Conservation (phyloP, 2,113 vertebrate genomes). For the Cryptotis parvus region DNA sequence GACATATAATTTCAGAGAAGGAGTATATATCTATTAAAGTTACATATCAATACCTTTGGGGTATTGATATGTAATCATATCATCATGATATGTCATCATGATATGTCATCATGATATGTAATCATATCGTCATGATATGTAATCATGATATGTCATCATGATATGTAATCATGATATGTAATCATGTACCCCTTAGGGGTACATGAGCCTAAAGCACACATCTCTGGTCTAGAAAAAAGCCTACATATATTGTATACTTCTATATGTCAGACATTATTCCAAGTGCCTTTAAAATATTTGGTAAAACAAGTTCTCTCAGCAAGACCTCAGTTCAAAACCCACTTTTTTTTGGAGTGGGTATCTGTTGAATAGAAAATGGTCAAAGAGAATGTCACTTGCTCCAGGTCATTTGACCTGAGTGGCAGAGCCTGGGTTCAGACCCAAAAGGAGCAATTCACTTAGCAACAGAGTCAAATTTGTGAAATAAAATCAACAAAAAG, state of each 20-base stretch:
- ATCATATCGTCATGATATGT: too few relatives aligned
- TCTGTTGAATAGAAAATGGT: slow-evolving; percentile 42
- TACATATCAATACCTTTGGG: background rate
- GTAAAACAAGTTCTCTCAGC: background rate
- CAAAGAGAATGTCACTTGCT: slow-evolving; percentile 37
- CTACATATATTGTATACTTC: slow-evolving; percentile 19
- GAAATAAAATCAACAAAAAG: slow-evolving; percentile 33
- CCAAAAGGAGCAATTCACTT: too few relatives aligned
- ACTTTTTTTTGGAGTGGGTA: background rate
- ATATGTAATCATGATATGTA: too few relatives aligned
- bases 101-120: too few relatives aligned
- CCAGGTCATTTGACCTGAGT: background rate
- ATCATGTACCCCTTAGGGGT: slow-evolving; percentile 3
- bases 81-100: too few relatives aligned
- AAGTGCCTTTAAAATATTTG: slow-evolving; percentile 51
- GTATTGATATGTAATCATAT: too few relatives aligned
- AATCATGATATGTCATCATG: too few relatives aligned
- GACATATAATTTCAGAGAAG: background rate
- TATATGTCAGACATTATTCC: background rate
- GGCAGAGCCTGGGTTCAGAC: too few relatives aligned
- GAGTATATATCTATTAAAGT: slow-evolving; percentile 31
- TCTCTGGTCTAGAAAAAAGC: background rate
- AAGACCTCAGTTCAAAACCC: background rate
- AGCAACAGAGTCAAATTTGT: background rate
- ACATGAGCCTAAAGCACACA: background rate